Evolutionary conservation across 2,888 invertebrate genomes (phyloP).

Genomic region (Conistra vaccinii): DNA sequence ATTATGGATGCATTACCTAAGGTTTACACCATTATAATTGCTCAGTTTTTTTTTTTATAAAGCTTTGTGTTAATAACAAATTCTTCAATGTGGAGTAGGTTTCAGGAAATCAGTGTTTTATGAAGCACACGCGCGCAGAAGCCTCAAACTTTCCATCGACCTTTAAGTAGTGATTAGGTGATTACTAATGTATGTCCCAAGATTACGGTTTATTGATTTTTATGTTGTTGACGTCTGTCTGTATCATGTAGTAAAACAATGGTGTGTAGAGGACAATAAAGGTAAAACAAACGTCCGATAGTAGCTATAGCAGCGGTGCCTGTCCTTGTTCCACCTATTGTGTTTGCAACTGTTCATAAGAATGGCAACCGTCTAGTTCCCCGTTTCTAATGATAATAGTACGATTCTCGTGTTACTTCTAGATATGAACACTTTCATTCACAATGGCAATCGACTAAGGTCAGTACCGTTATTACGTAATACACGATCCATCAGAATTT

Average conservation of each 20-base stretch:
- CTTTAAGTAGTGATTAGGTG: constrained; percentile 21
- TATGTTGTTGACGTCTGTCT: constrained; percentile 57
- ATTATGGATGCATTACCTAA: background rate
- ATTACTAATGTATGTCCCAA: constrained; percentile 48
- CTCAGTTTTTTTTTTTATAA: background rate
- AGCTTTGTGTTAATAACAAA: background rate
- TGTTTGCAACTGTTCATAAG: constrained; percentile 67
- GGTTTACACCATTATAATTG: background rate
- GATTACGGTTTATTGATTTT: constrained; percentile 66
- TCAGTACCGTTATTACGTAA: no score
- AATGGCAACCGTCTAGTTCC: constrained; percentile 67
- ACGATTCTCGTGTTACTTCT: constrained; percentile 3
- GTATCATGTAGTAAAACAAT: constrained; percentile 67
- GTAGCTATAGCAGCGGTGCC: constrained; percentile 62
- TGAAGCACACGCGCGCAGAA: background rate
- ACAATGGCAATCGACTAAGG: background rate
- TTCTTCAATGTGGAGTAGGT: background rate
- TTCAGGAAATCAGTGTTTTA: background rate
- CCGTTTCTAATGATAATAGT: constrained; percentile 61
- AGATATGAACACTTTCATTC: constrained; percentile 18
- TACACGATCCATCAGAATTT: no score
- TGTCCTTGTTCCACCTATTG: constrained; percentile 80
- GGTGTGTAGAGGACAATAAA: constrained; percentile 73
- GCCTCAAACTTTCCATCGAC: constrained; percentile 19
- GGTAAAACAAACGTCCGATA: constrained; percentile 74